These are phyloP conservation scores for Bursaphelenchus mucronatus DNA, from an alignment of 1,140 invertebrate species.

Conservation along the genomic window DNA sequence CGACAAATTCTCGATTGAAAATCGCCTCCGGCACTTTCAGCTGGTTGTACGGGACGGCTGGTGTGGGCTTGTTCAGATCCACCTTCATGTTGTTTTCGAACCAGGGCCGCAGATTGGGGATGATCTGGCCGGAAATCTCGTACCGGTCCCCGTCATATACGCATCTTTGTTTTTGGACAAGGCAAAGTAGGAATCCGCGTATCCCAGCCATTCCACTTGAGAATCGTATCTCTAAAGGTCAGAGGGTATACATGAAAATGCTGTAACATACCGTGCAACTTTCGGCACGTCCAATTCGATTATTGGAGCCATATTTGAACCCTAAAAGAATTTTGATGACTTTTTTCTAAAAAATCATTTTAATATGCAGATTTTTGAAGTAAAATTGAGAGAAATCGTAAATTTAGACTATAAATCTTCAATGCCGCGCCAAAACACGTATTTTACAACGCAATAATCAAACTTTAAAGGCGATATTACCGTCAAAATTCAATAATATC, in stretches of 20 bases:
- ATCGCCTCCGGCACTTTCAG: conserved; percentile 61
- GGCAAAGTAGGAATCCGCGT: conserved; percentile 79
- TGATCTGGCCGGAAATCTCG: conserved; percentile 71
- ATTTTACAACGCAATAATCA: no score
- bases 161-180: conserved; percentile 65
- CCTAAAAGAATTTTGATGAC: neutral
- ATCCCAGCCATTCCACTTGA: conserved; percentile 99
- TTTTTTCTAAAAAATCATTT: no score
- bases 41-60: conserved; percentile 59
- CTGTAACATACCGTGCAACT: conserved; percentile 35
- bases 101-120: conserved; percentile 79
- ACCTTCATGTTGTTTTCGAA: conserved; percentile 72
- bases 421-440: no score
- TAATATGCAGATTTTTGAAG: no score
- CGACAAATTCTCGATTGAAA: conserved; percentile 66
- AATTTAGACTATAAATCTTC: no score
- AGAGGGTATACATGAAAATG: conserved; percentile 5
- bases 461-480: no score
- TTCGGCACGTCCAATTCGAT: conserved; percentile 42
- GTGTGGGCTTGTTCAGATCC: conserved; percentile 64
- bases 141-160: conserved; percentile 77
- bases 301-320: conserved; percentile 25
- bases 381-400: no score
- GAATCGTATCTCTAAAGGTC: conserved; percentile 52
- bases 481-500: no score